A percentile compares a stretch with the other conserved stretches of the same genome.
These are phyloP conservation scores for Dasyprocta punctata DNA, from an alignment of 2,113 vertebrate genomes.

Conservation along the genomic window DNA sequence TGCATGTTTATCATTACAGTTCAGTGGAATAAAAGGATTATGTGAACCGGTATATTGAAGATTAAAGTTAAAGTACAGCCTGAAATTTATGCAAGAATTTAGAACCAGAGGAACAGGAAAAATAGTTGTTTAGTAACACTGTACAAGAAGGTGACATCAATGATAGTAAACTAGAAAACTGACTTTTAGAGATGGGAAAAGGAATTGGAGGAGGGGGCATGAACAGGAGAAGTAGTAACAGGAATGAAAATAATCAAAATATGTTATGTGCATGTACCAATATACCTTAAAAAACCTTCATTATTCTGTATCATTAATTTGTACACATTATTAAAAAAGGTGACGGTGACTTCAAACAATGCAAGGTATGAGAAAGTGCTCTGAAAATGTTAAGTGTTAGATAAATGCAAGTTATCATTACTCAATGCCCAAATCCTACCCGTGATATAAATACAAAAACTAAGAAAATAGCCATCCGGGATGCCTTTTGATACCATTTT, in stretches of 20 bases:
- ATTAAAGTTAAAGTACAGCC: not conserved
- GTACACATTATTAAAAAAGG: not conserved
- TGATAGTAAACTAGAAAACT: not conserved
- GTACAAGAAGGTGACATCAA: not conserved
- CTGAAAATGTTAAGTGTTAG: not conserved
- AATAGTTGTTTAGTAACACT: not conserved
- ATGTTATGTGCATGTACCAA: not conserved
- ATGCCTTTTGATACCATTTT: not conserved
- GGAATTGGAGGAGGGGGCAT: not conserved
- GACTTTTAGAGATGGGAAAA: not conserved
- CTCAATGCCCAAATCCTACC: not conserved
- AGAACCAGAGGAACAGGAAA: constrained; percentile 30
- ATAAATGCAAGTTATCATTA: not conserved
- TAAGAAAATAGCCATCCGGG: not conserved
- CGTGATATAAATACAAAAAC: not conserved
- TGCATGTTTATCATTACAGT: not conserved
- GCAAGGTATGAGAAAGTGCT: not conserved
- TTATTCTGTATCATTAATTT: not conserved
- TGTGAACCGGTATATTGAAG: not conserved
- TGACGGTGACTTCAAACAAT: not conserved
- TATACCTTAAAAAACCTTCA: not conserved
- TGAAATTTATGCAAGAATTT: constrained; percentile 24
- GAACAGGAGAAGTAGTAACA: not conserved
- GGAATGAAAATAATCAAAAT: not conserved
- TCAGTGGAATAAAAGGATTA: constrained; percentile 25